Evolutionary conservation across 2,888 invertebrate genomes (phyloP).

Genomic region (Margaritifera margaritifera): DNA sequence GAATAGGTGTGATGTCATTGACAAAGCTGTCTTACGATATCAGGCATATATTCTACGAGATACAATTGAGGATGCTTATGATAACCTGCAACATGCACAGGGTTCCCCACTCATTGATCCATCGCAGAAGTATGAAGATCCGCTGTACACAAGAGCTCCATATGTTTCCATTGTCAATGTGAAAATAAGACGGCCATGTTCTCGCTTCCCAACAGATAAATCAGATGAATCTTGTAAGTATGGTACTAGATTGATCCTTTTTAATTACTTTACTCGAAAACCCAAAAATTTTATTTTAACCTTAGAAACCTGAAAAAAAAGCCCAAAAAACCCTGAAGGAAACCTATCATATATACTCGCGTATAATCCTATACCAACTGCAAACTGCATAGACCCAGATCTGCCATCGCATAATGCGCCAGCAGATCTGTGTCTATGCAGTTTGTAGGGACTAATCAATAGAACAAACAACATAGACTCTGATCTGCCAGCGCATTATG

Average conservation of each 20-base stretch:
- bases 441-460: too few relatives aligned
- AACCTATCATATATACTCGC: too few relatives aligned
- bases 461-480: too few relatives aligned
- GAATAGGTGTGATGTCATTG: constrained; percentile 77
- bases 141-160: constrained; percentile 47
- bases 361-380: too few relatives aligned
- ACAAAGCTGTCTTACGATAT: constrained; percentile 77
- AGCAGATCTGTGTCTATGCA: too few relatives aligned
- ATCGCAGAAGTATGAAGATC: constrained; percentile 46
- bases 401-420: too few relatives aligned
- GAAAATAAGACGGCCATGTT: constrained; percentile 58
- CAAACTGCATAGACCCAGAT: too few relatives aligned
- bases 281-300: too few relatives aligned
- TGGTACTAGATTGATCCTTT: not conserved
- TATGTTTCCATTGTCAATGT: constrained; percentile 46
- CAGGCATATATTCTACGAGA: constrained; percentile 72
- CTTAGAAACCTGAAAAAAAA: too few relatives aligned
- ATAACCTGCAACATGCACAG: constrained; percentile 62
- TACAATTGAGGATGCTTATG: constrained; percentile 59
- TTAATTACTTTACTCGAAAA: too few relatives aligned
- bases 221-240: constrained; percentile 66
- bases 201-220: constrained; percentile 50
- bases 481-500: too few relatives aligned
- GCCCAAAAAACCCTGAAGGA: too few relatives aligned
- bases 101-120: constrained; percentile 55